These are phyloP conservation scores for Tapirus terrestris DNA, from an alignment of 2,113 vertebrate genomes.

Conservation along the genomic window DNA sequence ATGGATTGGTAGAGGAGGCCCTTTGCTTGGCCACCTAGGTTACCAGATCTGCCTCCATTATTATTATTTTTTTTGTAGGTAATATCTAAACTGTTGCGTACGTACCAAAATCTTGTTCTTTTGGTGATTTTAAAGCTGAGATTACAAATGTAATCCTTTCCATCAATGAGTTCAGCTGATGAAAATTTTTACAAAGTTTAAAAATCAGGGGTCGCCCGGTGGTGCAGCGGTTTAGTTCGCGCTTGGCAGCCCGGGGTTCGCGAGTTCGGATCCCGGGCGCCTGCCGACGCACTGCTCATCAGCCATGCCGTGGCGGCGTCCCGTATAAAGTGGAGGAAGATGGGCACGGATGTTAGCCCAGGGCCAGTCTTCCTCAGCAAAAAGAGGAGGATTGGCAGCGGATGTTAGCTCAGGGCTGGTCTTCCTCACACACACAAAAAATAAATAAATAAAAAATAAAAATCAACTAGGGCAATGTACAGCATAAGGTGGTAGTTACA, in stretches of 20 bases:
- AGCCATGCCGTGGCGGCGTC: too few species aligned
- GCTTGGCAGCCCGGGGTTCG: too few species aligned
- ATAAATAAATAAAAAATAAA: too few species aligned
- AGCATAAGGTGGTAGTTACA: background rate
- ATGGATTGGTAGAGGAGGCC: background rate
- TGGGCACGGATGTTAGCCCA: too few species aligned
- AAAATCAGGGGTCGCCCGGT: background rate
- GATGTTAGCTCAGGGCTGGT: too few species aligned
- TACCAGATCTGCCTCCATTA: background rate
- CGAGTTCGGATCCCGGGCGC: too few species aligned
- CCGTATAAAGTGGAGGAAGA: too few species aligned
- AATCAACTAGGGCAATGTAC: background rate
- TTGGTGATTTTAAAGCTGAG: background rate
- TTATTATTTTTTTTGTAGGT: background rate
- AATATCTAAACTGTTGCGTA: background rate
- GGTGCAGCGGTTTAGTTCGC: too few species aligned
- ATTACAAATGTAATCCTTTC: background rate
- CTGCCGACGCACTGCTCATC: too few species aligned
- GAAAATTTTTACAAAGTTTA: background rate
- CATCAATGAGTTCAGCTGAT: background rate
- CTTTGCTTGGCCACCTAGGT: background rate
- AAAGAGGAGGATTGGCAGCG: too few species aligned
- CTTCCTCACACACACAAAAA: too few species aligned
- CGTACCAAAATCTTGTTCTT: background rate
- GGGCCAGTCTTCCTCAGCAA: too few species aligned